Evolutionary conservation across 2,113 vertebrate species (phyloP).

Genomic region (Thamnophis sirtalis): DNA sequence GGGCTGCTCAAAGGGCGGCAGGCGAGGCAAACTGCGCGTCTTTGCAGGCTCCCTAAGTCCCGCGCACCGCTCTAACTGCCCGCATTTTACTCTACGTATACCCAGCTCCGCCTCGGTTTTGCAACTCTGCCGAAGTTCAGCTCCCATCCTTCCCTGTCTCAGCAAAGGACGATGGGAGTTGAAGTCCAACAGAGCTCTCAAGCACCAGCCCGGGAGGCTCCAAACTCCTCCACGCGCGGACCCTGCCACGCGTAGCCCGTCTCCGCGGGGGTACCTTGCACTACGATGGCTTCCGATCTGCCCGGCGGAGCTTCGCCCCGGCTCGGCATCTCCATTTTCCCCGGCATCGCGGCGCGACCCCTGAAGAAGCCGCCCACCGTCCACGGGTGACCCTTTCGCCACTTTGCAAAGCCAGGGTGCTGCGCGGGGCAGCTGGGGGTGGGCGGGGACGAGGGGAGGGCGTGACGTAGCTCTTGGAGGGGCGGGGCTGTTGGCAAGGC

Average conservation of each 20-base stretch:
- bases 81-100: neutral
- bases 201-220: neutral
- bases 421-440: neutral
- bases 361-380: rapidly evolving
- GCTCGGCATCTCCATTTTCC: neutral
- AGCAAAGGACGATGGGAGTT: neutral
- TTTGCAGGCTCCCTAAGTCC: neutral
- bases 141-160: neutral
- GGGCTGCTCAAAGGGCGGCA: neutral
- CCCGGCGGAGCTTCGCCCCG: neutral
- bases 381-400: rapidly evolving
- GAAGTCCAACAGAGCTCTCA: neutral
- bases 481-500: neutral
- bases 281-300: neutral
- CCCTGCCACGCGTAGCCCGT: neutral
- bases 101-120: neutral
- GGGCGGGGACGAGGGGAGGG: neutral
- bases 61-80: neutral
- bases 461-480: neutral
- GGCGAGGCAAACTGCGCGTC: neutral
- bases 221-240: neutral
- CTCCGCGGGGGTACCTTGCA: neutral
- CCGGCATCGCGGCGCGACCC: neutral
- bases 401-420: neutral
- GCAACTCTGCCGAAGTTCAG: neutral